These are phyloP conservation scores for Anseranas semipalmata DNA, from an alignment of 2,113 vertebrate genomes.

Conservation along the genomic window DNA sequence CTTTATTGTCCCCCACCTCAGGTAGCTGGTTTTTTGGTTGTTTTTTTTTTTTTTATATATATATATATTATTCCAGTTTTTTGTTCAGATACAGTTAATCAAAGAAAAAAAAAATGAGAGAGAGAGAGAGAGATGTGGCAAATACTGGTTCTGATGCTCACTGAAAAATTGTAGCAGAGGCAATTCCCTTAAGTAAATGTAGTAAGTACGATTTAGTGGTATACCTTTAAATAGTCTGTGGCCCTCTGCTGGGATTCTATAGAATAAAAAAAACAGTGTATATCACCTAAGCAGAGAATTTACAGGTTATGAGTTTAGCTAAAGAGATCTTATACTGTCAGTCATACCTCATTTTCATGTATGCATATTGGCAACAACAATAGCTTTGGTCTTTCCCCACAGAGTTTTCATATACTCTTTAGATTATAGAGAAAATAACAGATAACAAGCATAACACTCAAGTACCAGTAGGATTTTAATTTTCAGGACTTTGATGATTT, in stretches of 20 bases:
- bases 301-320: neutral
- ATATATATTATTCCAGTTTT: neutral
- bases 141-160: neutral
- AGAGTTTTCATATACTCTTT: neutral
- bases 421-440: neutral
- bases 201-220: neutral
- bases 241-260: neutral
- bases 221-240: neutral
- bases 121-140: neutral
- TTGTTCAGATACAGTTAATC: neutral
- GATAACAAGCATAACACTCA: neutral
- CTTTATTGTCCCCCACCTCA: neutral
- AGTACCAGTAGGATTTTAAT: neutral
- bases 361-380: neutral
- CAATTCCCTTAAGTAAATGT: fast-evolving
- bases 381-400: neutral
- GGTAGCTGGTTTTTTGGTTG: neutral
- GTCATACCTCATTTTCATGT: fast-evolving
- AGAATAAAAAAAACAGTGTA: neutral
- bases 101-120: neutral
- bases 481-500: neutral
- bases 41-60: neutral
- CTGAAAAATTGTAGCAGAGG: neutral
- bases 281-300: neutral
- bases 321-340: neutral